Evolutionary conservation across 2,113 vertebrate genomes (phyloP), one percentile per base, ranked within the genome.

Genomic region (Falcunculus frontatus): DNA sequence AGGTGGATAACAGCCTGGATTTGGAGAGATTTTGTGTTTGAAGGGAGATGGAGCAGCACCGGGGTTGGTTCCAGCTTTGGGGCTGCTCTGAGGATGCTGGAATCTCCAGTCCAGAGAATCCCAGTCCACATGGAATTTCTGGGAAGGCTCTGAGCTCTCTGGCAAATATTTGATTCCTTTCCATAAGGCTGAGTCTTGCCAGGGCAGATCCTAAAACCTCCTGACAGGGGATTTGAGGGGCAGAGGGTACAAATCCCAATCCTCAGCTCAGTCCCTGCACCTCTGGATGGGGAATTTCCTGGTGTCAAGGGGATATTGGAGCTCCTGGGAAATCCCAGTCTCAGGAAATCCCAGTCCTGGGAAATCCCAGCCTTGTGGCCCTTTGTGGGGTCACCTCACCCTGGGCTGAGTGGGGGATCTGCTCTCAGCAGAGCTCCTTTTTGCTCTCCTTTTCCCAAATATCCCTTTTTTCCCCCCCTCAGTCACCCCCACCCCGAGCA

Each of bases 141-240:
- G n/a, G 4, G 42, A 13, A 23, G 55, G 42, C 42, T 75, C 20
- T 7, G n/a, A 23, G 1, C 73, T 19, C 29, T 7, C 1, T 14
- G 37, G 17, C 6, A 21, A 16, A 30, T 16, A 3, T 37, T 4
- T 47, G 27, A 2, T 11, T 10, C 0, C 1, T 52, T 9, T 39
- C 13, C 5, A 4, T 5, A 2, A 46, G 4, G 35, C 32, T 59
- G 53, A 21, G 39, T 53, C 26, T 53, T 44, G 7, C 42, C 16
- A 63, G 57, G 50, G 8, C 20, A 8, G 22, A 1, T 4, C 62
- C 27, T 32, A 37, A 89, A 84, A 14, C 10, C 18, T 16, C 14
- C 52, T 13, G n/a, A 42, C 16, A 26, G 26, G 20, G 42, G 56
- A 5, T 15, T 13, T 10, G 37, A 47, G 32, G 53, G 2, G 23